Evolutionary conservation across 2,797 vertebrate species (phyloP).

Genomic region (Lepilemur septentrionalis): DNA sequence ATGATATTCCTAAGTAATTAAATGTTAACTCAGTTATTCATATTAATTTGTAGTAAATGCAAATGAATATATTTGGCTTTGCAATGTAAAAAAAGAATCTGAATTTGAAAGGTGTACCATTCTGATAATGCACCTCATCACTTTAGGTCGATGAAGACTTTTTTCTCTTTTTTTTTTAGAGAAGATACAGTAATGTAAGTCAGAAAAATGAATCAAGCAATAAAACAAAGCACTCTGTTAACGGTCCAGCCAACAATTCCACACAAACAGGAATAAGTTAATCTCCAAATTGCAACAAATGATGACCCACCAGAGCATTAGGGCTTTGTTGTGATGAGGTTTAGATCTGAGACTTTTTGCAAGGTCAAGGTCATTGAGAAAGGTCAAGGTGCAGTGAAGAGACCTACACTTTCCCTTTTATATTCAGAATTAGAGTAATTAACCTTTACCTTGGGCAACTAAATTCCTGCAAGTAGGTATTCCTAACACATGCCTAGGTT

Average conservation of each 20-base stretch:
- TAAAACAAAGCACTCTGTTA: background rate
- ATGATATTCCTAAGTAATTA: constrained; percentile 6
- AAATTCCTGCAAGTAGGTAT: background rate
- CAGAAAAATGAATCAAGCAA: background rate
- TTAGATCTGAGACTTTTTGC: background rate
- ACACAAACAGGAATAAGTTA: background rate
- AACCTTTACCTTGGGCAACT: background rate
- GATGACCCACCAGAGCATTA: background rate
- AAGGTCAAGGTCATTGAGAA: background rate
- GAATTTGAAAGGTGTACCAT: background rate
- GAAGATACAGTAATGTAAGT: background rate
- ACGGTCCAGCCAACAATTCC: background rate
- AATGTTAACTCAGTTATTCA: background rate
- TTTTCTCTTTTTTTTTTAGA: background rate
- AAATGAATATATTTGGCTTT: background rate
- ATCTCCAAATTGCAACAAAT: background rate
- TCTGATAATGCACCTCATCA: background rate
- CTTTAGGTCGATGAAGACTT: background rate
- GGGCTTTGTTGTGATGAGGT: background rate
- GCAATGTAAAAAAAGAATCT: background rate
- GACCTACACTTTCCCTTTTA: background rate
- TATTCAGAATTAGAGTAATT: background rate
- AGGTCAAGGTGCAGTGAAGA: background rate
- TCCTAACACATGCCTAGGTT: background rate
- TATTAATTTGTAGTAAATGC: background rate